Percentiles rank a stretch among this genome's conserved stretches.
These are phyloP conservation scores for Sebastes cheni DNA, from an alignment of 2,797 vertebrate species.

Conservation along the genomic window DNA sequence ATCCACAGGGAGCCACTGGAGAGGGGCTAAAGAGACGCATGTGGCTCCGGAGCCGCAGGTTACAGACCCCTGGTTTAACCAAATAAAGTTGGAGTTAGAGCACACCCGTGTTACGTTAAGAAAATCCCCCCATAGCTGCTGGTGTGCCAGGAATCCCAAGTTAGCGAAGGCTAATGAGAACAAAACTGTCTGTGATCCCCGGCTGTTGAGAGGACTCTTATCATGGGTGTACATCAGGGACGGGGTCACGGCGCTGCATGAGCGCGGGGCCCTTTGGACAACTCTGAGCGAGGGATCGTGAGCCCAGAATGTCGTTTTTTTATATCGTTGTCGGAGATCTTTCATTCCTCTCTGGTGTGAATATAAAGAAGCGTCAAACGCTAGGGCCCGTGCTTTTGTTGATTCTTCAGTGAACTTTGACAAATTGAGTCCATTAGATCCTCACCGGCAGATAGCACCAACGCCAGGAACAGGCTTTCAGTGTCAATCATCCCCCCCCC, in stretches of 20 bases:
- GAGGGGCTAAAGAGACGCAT: too few species aligned
- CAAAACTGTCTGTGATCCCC: conserved; percentile 20
- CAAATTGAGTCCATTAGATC: conserved; percentile 39
- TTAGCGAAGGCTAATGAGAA: conserved; percentile 9
- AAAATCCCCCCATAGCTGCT: not conserved
- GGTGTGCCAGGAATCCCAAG: not conserved
- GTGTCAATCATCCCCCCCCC: conserved; percentile 39
- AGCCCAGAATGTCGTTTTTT: not conserved
- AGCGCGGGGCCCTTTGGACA: not conserved
- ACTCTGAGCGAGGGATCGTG: not conserved
- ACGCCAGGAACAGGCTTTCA: conserved; percentile 8
- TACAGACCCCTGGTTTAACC: too few species aligned
- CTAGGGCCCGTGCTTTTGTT: not conserved
- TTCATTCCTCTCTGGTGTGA: not conserved
- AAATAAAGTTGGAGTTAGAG: not conserved
- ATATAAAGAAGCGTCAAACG: not conserved
- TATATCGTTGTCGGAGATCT: not conserved
- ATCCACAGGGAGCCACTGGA: too few species aligned
- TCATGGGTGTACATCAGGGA: conserved; percentile 35
- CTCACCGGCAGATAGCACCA: not conserved
- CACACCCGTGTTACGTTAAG: not conserved
- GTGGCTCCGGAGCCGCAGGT: too few species aligned
- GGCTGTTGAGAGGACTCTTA: conserved; percentile 24
- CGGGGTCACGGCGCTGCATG: not conserved
- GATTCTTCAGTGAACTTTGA: conserved; percentile 23